These are phyloP conservation scores for Drosophila rufa DNA, from an alignment of 1,140 invertebrate genomes.

Conservation along the genomic window DNA sequence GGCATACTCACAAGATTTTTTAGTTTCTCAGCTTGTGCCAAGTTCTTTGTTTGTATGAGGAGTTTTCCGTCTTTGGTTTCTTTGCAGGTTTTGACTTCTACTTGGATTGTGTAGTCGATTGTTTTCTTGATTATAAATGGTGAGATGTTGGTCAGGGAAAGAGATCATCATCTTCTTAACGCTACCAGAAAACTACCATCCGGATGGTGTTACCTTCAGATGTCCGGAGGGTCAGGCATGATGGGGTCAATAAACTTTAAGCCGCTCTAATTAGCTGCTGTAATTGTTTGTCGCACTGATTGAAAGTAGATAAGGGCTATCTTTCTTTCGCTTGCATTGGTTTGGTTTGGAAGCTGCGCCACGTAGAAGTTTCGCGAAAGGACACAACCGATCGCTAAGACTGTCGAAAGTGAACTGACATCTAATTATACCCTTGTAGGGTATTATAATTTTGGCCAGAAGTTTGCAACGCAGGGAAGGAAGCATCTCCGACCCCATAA, in stretches of 20 bases:
- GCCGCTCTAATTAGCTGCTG: background rate
- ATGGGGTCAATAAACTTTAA: background rate
- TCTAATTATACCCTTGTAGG: no score
- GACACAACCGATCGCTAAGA: no score
- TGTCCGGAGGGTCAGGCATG: background rate
- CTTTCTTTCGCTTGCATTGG: no score
- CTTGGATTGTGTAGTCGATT: background rate
- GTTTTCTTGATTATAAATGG: background rate
- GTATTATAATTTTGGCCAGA: no score
- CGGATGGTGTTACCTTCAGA: background rate
- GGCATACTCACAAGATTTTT: background rate
- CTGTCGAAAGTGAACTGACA: no score
- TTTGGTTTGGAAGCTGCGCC: no score
- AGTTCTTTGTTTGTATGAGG: background rate
- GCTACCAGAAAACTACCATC: background rate
- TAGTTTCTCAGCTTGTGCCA: background rate
- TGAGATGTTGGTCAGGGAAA: background rate
- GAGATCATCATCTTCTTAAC: background rate
- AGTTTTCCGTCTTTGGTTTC: background rate
- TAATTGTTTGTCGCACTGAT: no score
- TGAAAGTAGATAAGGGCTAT: no score
- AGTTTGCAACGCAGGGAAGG: no score
- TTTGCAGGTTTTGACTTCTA: background rate
- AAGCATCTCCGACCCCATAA: no score
- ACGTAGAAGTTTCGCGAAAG: no score